phyloP scores from a whole-genome alignment of 2,797 vertebrate species.

The Acomys russatus region DNA sequence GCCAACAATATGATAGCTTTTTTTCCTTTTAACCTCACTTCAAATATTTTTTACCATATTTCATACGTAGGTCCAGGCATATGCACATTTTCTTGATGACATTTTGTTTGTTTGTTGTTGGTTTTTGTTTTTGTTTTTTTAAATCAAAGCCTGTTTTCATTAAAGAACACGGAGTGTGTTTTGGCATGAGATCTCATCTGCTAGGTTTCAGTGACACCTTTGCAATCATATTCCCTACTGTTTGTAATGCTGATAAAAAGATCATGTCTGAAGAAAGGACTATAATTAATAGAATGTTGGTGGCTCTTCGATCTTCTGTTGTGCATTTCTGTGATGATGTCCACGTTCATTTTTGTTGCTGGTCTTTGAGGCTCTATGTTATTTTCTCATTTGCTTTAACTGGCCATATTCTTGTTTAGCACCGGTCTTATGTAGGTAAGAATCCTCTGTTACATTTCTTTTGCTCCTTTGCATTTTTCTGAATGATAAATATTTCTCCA shows the following conservation, averaged over 20 bases:
- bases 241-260: not conserved
- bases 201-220: not conserved
- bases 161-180: not conserved
- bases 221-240: not conserved
- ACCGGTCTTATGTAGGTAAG: not conserved
- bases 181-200: not conserved
- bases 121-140: not conserved
- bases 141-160: not conserved
- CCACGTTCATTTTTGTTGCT: not conserved
- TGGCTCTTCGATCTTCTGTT: not conserved
- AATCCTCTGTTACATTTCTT: not conserved
- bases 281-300: not conserved
- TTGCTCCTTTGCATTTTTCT: constrained; percentile 11
- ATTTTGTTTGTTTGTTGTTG: no score
- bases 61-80: not conserved
- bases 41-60: not conserved
- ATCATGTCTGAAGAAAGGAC: not conserved
- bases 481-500: not conserved
- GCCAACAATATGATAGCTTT: not conserved
- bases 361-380: not conserved
- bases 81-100: not conserved
- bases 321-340: not conserved
- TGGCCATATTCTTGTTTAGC: not conserved
- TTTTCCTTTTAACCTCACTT: constrained; percentile 16
- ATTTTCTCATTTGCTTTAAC: not conserved